These are phyloP conservation scores for Bombus impatiens DNA, from an alignment of 1,140 invertebrate genomes.

Conservation along the genomic window DNA sequence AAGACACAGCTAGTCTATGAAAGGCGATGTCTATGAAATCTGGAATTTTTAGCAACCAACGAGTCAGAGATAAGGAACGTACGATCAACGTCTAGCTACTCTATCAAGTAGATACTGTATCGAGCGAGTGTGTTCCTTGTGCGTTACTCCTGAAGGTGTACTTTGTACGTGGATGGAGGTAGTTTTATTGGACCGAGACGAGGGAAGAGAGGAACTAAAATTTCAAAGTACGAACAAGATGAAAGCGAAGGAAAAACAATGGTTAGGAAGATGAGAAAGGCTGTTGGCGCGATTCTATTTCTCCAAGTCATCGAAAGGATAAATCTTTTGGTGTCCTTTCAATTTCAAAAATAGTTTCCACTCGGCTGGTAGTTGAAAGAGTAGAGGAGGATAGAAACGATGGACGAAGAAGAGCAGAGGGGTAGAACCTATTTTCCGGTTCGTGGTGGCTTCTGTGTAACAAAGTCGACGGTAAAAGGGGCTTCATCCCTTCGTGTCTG, in stretches of 20 bases:
- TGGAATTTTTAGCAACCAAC: too few species aligned
- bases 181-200: too few species aligned
- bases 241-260: background rate
- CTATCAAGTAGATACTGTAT: too few species aligned
- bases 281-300: background rate
- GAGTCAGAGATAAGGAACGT: too few species aligned
- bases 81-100: too few species aligned
- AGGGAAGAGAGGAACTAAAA: background rate
- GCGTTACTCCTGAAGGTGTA: too few species aligned
- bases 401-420: conserved; percentile 43
- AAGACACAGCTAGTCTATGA: too few species aligned
- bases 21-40: too few species aligned
- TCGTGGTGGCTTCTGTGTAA: conserved; percentile 64
- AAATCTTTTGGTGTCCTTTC: conserved; percentile 40
- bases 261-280: background rate
- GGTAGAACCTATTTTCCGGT: conserved; percentile 68
- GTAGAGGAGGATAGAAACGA: background rate
- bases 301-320: background rate
- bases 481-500: conserved; percentile 68
- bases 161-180: too few species aligned
- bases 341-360: conserved; percentile 63
- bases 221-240: background rate
- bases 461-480: conserved; percentile 69
- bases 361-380: conserved; percentile 22
- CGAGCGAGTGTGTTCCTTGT: too few species aligned